Evolutionary conservation across 92 coral and sea anemone genomes (phyloP), one percentile per base, ranked within the genome.

Genomic region (Porites lobata): DNA sequence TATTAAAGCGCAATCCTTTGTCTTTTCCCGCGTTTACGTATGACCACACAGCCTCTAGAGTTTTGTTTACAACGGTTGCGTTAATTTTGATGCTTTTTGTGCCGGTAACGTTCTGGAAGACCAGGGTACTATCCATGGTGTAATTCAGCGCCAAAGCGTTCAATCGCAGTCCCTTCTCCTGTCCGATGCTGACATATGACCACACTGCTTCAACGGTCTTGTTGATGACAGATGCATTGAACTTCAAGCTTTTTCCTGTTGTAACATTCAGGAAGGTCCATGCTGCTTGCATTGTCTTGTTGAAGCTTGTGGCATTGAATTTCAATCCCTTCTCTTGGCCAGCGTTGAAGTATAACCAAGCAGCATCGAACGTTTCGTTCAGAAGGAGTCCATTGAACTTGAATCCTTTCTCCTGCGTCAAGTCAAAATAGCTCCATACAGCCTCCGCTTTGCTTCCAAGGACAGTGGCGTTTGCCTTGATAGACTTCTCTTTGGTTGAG

Each of bases 381-480:
- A 94, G 64, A 24, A 90, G 90, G 47, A 87, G 56, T 19, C 87
- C 92, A 66, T 88, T 90, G 74, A 96, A 86, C 79, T 95, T 94
- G 70, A 96, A 10, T 65, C 95, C 96, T 65, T 90, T 92, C 21
- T 88, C 93, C 72, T 85, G 88, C 74, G 92, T 87, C 78, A 90
- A 72, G 81, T 92, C 86, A 65, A 90, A 89, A 79, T 85, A 94
- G 26, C 95, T 92, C 93, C 83, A 77, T 7, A 85, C 82, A 57
- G 96, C 86, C 56, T 92, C 85, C 65, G 96, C 82, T 63, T 95
- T 94, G 52, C 91, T 84, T n/a, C 98, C 96, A 81, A 94, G 88
- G 3, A 94, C 87, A 38, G 93, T 86, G 82, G 98, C 96, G 64
- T 96, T 98, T 69, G 93, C 80, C 84, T 96, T 98, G 20, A 96